Conservation (phyloP, 1,140 invertebrate species). For the Anthonomus grandis region DNA sequence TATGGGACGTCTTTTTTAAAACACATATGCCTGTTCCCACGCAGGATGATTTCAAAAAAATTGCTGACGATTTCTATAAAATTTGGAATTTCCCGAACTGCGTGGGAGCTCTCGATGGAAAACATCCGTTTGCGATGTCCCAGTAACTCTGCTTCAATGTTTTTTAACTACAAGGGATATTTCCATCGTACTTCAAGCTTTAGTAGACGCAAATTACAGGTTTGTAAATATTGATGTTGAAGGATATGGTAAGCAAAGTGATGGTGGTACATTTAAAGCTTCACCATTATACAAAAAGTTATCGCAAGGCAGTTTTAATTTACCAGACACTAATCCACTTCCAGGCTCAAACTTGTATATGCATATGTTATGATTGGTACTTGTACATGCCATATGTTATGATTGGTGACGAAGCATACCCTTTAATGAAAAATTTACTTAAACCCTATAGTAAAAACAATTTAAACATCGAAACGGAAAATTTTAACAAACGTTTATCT, state of each 20-base stretch:
- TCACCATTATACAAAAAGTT: conserved; percentile 1
- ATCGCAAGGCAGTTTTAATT: background rate
- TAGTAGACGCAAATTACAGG: conserved; percentile 48
- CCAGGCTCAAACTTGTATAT: too few species aligned
- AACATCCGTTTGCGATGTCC: conserved; percentile 45
- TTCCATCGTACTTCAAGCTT: conserved; percentile 47
- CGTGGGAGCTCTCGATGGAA: conserved; percentile 33
- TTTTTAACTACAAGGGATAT: conserved; percentile 51
- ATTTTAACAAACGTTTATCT: background rate
- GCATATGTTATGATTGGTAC: too few species aligned
- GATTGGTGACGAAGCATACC: too few species aligned
- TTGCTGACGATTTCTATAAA: conserved; percentile 3
- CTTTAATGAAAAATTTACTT: background rate
- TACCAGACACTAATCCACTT: background rate
- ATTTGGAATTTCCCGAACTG: conserved; percentile 14
- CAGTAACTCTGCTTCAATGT: conserved; percentile 42
- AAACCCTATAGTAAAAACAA: background rate
- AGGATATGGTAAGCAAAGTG: conserved; percentile 45
- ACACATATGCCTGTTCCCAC: conserved; percentile 6
- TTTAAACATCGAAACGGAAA: background rate
- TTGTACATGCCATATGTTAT: background rate
- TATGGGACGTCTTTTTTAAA: conserved; percentile 2
- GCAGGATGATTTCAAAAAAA: background rate
- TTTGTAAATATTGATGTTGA: conserved; percentile 51
- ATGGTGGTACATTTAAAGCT: conserved; percentile 41